These are phyloP conservation scores for Pseudotriccus pelzelni DNA, from an alignment of 2,797 vertebrate genomes.

Conservation along the genomic window DNA sequence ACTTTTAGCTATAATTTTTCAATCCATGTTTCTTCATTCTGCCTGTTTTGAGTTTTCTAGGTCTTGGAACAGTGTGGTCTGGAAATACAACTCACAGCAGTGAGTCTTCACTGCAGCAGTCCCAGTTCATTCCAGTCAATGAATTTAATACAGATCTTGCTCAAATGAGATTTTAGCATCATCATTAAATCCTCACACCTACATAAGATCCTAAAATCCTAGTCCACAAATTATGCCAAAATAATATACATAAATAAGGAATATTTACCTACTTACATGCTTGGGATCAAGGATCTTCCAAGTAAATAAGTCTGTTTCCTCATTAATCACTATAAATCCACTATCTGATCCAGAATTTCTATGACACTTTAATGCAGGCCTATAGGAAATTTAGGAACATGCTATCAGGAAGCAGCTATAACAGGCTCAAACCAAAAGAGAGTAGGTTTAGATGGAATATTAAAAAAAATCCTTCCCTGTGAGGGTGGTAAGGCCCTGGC, in stretches of 20 bases:
- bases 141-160: not conserved
- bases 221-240: not conserved
- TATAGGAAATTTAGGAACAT: not conserved
- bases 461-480: not conserved
- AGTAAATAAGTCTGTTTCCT: not conserved
- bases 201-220: not conserved
- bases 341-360: not conserved
- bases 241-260: not conserved
- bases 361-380: not conserved
- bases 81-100: not conserved
- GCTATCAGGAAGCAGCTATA: not conserved
- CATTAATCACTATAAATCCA: not conserved
- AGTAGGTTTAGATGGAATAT: not conserved
- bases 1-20: not conserved
- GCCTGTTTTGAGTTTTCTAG: not conserved
- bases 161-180: not conserved
- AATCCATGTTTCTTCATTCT: not conserved
- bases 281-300: not conserved
- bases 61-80: not conserved
- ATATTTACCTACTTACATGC: not conserved
- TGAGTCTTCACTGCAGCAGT: not conserved
- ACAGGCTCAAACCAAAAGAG: not conserved
- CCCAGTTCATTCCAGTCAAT: not conserved
- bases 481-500: not conserved
- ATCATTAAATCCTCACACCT: not conserved